Percentiles rank a stretch among this genome's conserved stretches.
Evolutionary conservation across 2,888 invertebrate species (phyloP).

Genomic region (Omphaloscelis lunosa): DNA sequence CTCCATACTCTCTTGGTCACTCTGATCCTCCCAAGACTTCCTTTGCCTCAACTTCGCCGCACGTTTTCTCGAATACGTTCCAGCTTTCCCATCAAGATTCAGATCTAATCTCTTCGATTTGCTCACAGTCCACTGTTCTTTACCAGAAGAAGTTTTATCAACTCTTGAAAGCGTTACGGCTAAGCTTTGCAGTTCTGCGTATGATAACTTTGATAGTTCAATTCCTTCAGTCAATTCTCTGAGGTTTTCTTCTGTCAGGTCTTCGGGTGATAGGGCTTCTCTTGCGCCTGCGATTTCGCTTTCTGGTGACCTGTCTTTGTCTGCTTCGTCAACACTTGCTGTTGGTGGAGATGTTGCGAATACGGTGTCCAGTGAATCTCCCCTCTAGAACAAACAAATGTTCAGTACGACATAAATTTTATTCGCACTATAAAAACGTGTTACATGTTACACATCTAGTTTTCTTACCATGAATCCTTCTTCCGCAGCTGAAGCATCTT

Average conservation of each 20-base stretch:
- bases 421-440: not conserved
- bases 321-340: conserved; percentile 80
- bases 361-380: conserved; percentile 93
- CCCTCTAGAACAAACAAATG: conserved; percentile 86
- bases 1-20: conserved; percentile 93
- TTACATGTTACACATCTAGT: not conserved
- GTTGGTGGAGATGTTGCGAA: conserved; percentile 92
- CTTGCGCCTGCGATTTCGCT: conserved; percentile 52
- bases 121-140: conserved; percentile 84
- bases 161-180: conserved; percentile 84
- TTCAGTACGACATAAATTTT: not conserved
- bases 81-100: conserved; percentile 87
- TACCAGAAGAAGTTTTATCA: conserved; percentile 87
- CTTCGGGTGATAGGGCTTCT: conserved; percentile 72
- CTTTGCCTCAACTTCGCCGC: conserved; percentile 88
- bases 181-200: conserved; percentile 85
- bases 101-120: conserved; percentile 87
- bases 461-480: conserved; percentile 88
- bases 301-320: conserved; percentile 70
- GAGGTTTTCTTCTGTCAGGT: conserved; percentile 84
- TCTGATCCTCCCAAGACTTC: conserved; percentile 93
- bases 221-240: conserved; percentile 85
- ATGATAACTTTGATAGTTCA: conserved; percentile 85
- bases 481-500: conserved; percentile 84
- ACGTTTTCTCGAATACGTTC: conserved; percentile 88